Evolutionary conservation across 2,888 invertebrate species (phyloP), one percentile per base, ranked within the genome.

Genomic region (Cryptosula pallasiana): DNA sequence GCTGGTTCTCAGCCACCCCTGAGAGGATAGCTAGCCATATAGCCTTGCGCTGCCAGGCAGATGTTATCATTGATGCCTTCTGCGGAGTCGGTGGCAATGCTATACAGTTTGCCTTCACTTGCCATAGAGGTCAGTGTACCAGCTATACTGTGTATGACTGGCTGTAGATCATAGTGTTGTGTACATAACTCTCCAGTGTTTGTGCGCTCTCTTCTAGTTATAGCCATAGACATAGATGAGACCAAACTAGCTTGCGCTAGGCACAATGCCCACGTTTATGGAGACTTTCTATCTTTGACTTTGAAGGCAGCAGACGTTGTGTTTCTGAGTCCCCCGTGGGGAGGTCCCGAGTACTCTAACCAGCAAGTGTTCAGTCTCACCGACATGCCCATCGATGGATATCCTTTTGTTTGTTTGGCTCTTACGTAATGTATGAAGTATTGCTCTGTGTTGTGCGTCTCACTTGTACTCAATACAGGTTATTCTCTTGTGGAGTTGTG

Each of bases 1-100:
- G 95, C 78, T 99, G 98, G 98, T 99, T 94, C 87, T 98, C 97
- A 0, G 98, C 98, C 9, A 99, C 99, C 0, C 99, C 98, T 0
- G 98, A 99, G 87, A 89, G 90, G 80, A 91, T 99, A 32, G 98
- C 97, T 9, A 87, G 88, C 71, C 93, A 97, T 83, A 91, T 95
- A 76, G 98, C 99, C 0, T 88, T 90, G 77, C 89, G 95, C 72
- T 92, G 93, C 75, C 78, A 77, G 36, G 83, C 82, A 78, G 91
- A 92, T 81, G 86, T 93, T 0, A 90, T 99, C 58, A 86, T 99
- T 0, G 99, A 99, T 87, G 98, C 92, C 0, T 99, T 99, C 87
- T 97, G 98, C 85, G 99, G 99, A 36, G 95, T 94, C 72, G 99
- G 99, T 16, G 99, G 99, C 27, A 99, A 99, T 85, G 88, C 94